Base-by-base conservation (phyloP, 1,140 invertebrate genomes). In the Tetraneura akinire region DNA sequence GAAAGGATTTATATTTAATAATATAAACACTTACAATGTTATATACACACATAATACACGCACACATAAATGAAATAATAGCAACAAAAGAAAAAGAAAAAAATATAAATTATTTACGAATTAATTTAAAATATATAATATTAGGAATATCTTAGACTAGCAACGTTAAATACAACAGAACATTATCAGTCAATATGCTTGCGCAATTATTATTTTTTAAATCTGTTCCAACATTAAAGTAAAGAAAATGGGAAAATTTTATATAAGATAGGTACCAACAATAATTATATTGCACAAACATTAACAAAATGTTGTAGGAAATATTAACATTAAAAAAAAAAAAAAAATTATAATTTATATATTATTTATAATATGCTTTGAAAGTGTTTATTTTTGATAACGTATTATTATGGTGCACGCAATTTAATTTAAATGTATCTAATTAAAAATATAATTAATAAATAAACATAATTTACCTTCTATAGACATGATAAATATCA, bases 81-180 rank as follows among this genome's bases (percentile, higher is more conserved):
- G 55, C 74, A 78, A 78, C 74, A 78, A 47, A 78, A 78, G 55
- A 76, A 76, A 74, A 76, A 37, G 51, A 55, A 55, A 76, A 55
- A 57, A 55, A 55, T 74, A 76, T 55, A 55, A 76, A 57, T 76
- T 76, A 76, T 55, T 76, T 57, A 76, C 45, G 68, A 71, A 49
- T 71, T 49, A 71, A 71, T 71, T 71, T 71, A 71, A 71, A 71
- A 71, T 71, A 71, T 51, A 71, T 51, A 71, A 51, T 71, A 71
- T 60, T 78, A 78, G 74, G 74, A 78, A 78, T 78, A 78, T 78
- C 74, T 78, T 78, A 78, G 74, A 78, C 74, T 78, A 78, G 74
- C 74, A 78, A 78, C 74, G 74, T 78, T 78, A 62, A 74, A 60
- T 78, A 60, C 37, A 78, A 78, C 55, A 78, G 74, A 78, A 47